Percentiles rank a stretch among this genome's conserved stretches.
Conservation (phyloP, 2,113 vertebrate species). For the Sphaerodactylus townsendi region DNA sequence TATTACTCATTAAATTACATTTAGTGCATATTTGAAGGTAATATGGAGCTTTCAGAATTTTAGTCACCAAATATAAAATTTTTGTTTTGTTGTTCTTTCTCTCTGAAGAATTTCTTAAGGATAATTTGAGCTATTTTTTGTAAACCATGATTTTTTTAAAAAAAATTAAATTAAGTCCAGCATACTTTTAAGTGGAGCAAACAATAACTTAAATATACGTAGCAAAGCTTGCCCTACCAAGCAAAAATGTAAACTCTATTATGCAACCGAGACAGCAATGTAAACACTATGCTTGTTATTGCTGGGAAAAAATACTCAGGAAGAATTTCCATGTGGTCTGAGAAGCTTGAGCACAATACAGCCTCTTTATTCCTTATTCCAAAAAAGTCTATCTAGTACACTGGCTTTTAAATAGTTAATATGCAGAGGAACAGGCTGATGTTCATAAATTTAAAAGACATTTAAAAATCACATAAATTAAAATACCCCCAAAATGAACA, state of each 20-base stretch:
- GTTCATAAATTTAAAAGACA: no score
- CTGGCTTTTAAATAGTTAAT: no score
- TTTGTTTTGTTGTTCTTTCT: neutral
- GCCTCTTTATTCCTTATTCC: no score
- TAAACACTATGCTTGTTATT: conserved; percentile 43
- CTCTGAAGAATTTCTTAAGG: conserved; percentile 19
- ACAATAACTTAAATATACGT: conserved; percentile 30
- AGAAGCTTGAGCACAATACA: no score
- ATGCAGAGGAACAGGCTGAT: no score
- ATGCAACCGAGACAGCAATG: conserved; percentile 31
- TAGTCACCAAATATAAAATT: conserved; percentile 44
- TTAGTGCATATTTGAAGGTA: conserved; percentile 26
- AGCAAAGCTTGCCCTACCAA: conserved; percentile 17
- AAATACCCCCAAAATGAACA: no score
- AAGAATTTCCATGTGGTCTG: conserved; percentile 20
- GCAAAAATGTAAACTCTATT: conserved; percentile 27
- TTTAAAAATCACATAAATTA: no score
- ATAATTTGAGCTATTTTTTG: conserved; percentile 40
- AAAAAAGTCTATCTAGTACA: no score
- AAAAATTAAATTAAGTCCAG: conserved; percentile 27
- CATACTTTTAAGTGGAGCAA: conserved; percentile 35
- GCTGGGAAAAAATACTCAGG: conserved; percentile 23
- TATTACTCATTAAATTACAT: conserved; percentile 22
- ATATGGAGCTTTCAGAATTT: conserved; percentile 35
- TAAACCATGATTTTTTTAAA: conserved; percentile 28